Percentiles rank a stretch among this genome's conserved stretches.
These are phyloP conservation scores for Bombus ignitus DNA, from an alignment of 1,140 invertebrate species.

Conservation along the genomic window DNA sequence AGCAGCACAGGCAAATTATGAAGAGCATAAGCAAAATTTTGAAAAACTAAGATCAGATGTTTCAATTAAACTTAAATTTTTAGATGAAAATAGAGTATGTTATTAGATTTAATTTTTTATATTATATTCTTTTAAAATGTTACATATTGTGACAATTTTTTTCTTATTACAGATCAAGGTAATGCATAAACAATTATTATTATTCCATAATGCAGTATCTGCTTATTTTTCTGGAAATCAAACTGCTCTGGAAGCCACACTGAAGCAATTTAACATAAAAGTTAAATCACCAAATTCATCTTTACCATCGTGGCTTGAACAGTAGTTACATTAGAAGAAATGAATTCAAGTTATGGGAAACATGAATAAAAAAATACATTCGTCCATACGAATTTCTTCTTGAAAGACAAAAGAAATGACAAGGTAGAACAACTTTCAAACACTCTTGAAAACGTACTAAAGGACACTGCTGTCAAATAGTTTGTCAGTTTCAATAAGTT, in stretches of 20 bases:
- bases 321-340: constrained; percentile 80
- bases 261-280: constrained; percentile 98
- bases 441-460: constrained; percentile 27
- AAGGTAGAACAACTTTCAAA: constrained; percentile 53
- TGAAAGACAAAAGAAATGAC: constrained; percentile 30
- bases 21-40: constrained; percentile 93
- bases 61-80: constrained; percentile 96
- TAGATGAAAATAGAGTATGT: constrained; percentile 97
- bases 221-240: constrained; percentile 98
- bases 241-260: constrained; percentile 94
- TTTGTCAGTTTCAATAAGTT: constrained; percentile 46
- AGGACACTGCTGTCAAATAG: constrained; percentile 44
- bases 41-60: constrained; percentile 96
- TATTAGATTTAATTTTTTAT: background rate
- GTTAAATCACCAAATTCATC: constrained; percentile 89
- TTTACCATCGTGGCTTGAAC: constrained; percentile 90
- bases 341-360: constrained; percentile 34
- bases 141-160: constrained; percentile 15
- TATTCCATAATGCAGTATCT: constrained; percentile 98
- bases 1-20: constrained; percentile 92
- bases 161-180: constrained; percentile 93
- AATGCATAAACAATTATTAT: constrained; percentile 97
- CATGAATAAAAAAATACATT: constrained; percentile 42
- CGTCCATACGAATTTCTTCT: constrained; percentile 45
- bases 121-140: constrained; percentile 1